Percentiles rank a stretch among this genome's conserved stretches.
phyloP scores from a whole-genome alignment of 1,140 invertebrate species.

The Drosophila malerkotliana region DNA sequence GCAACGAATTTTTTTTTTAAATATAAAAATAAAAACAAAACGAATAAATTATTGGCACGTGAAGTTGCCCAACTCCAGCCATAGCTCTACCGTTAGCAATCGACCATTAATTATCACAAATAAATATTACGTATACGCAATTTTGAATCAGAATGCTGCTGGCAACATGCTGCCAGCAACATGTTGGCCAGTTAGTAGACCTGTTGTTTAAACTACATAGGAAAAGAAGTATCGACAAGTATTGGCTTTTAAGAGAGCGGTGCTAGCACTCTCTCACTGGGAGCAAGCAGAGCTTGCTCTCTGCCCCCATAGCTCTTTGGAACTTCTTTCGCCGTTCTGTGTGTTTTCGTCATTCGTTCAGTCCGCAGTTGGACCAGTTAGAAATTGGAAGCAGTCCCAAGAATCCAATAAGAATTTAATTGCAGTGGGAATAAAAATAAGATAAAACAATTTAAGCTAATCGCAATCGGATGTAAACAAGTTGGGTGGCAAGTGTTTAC shows the following conservation, averaged over 20 bases:
- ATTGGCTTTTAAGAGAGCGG: slow-evolving; percentile 29
- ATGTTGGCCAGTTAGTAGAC: slow-evolving; percentile 18
- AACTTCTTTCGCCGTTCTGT: slow-evolving; percentile 1
- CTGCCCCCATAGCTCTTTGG: not conserved
- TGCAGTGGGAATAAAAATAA: not conserved
- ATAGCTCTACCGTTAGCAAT: slow-evolving; percentile 24
- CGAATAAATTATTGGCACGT: not conserved
- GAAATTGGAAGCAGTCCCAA: not conserved
- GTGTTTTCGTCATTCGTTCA: not conserved
- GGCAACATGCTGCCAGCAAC: slow-evolving; percentile 53
- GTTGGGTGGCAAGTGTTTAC: slow-evolving; percentile 41
- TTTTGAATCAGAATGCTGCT: not conserved
- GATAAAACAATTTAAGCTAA: not conserved
- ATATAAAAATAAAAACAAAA: slow-evolving; percentile 1
- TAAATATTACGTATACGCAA: slow-evolving; percentile 61
- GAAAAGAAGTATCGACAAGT: not conserved
- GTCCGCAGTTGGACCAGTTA: not conserved
- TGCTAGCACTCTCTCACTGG: not conserved
- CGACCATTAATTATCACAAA: slow-evolving; percentile 20
- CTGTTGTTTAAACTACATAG: slow-evolving; percentile 19
- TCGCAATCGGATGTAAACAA: slow-evolving; percentile 35
- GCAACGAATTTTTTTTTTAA: slow-evolving; percentile 16
- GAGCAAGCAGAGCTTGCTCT: not conserved
- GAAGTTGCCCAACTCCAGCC: not conserved
- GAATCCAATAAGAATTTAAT: slow-evolving; percentile 7